Evolutionary conservation across 2,113 vertebrate genomes (phyloP).

Genomic region (Pterocles gutturalis): DNA sequence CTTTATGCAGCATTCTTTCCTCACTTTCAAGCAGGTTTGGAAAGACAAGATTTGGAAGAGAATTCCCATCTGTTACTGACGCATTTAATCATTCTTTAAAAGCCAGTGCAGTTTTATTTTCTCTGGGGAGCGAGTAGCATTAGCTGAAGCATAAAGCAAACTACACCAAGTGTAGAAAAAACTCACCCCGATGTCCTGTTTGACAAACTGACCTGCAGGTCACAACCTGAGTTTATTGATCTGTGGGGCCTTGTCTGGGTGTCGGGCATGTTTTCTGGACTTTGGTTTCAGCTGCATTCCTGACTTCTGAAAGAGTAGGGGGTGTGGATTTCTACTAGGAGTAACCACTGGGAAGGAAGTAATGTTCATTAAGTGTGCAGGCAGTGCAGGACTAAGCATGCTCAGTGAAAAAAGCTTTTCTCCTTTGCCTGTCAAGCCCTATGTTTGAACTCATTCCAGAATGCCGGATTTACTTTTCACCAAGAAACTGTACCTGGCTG

Average conservation of each 20-base stretch:
- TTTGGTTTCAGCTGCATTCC: conserved; percentile 84
- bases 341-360: conserved; percentile 88
- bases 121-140: conserved; percentile 53
- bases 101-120: conserved; percentile 63
- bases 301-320: conserved; percentile 79
- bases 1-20: background rate
- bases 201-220: conserved; percentile 78
- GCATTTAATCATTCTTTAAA: conserved; percentile 58
- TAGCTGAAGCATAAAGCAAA: conserved; percentile 74
- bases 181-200: conserved; percentile 70
- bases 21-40: background rate
- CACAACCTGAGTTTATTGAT: conserved; percentile 81
- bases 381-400: conserved; percentile 83
- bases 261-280: conserved; percentile 78
- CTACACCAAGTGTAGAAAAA: conserved; percentile 67
- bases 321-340: conserved; percentile 79
- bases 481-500: conserved; percentile 54
- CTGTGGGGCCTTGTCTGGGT: conserved; percentile 71
- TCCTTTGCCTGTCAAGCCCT: conserved; percentile 83
- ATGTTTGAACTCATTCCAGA: conserved; percentile 83
- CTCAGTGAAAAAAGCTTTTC: conserved; percentile 79
- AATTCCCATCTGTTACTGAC: conserved; percentile 47
- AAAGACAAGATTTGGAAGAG: conserved; percentile 19
- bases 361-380: conserved; percentile 86
- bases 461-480: conserved; percentile 80